Percentiles rank a stretch among this genome's conserved stretches.
phyloP scores from a whole-genome alignment of 2,113 vertebrate species.

The Diglossa brunneiventris region DNA sequence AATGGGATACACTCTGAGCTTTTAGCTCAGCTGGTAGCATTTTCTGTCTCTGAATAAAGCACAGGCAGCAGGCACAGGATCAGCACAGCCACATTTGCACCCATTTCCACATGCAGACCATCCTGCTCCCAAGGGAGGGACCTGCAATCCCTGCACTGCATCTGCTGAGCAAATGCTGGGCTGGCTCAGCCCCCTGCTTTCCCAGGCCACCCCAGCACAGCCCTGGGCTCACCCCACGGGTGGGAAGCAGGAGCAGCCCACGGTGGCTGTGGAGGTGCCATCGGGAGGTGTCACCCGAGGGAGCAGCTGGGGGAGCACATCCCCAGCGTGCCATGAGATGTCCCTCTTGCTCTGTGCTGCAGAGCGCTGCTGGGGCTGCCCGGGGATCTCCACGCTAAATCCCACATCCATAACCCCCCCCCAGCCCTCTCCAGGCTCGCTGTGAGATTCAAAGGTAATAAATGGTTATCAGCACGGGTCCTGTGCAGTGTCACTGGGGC shows the following conservation, averaged over 20 bases:
- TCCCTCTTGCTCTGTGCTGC: not conserved
- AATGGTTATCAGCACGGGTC: not conserved
- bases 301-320: not conserved
- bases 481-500: not conserved
- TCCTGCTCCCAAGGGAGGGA: not conserved
- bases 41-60: not conserved
- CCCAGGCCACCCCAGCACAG: not conserved
- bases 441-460: not conserved
- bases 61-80: not conserved
- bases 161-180: not conserved
- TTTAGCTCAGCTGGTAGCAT: not conserved
- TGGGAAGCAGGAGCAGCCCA: not conserved
- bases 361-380: not conserved
- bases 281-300: rapidly evolving
- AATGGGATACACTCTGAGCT: not conserved
- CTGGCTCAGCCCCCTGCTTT: not conserved
- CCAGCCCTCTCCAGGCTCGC: not conserved
- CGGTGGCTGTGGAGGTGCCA: rapidly evolving
- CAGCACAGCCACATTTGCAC: not conserved
- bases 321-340: not conserved
- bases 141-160: not conserved
- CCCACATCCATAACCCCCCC: not conserved
- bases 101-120: not conserved
- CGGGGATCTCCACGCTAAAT: not conserved
- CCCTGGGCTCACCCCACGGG: rapidly evolving